Evolutionary conservation across 1,140 invertebrate species (phyloP), one percentile per base, ranked within the genome.

Genomic region (Sitophilus oryzae): DNA sequence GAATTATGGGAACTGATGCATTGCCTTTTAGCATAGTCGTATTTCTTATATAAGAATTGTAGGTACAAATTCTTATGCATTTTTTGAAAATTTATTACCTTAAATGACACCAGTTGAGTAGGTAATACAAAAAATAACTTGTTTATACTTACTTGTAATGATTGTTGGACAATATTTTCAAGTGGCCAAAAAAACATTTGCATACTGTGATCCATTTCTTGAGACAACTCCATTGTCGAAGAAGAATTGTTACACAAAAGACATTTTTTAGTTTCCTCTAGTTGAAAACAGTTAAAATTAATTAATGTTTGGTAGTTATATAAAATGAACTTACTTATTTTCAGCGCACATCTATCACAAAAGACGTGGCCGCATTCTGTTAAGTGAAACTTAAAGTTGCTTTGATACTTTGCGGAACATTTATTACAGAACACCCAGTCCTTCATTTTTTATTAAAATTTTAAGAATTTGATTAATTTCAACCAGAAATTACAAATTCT

Each of bases 351-450:
- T 37, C 38, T 59, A 56, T 60, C 50, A 51, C 66, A 68, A 50
- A 66, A 52, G 36, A 66, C 55, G 44, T 67, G 66, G 11, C 63
- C 64, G 36, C 66, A 68, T 56, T 63, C 65, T 2, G 56, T 49
- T 19, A 68, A 34, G 23, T 54, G 66, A 46, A 65, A 64, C 36
- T 59, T 61, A 16, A 61, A 41, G 18, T 58, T 49, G 20, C 45
- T 6, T 8, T 52, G 23, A 40, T 45, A 53, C 35, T 56, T 59
- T 21, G 37, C 11, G 5, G 35, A 62, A 54, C 66, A 68, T 34
- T 59, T 64, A 53, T 68, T 68, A 46, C 66, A 68, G 59, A 66
- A 60, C 5, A 68, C 41, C 63, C 63, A 68, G 44, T 60, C 52
- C 19, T 42, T 60, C 42, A 52, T 58, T 40, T 52, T 40, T n/a